These are phyloP conservation scores for Morone chrysops DNA, from an alignment of 2,113 vertebrate genomes.

Conservation along the genomic window DNA sequence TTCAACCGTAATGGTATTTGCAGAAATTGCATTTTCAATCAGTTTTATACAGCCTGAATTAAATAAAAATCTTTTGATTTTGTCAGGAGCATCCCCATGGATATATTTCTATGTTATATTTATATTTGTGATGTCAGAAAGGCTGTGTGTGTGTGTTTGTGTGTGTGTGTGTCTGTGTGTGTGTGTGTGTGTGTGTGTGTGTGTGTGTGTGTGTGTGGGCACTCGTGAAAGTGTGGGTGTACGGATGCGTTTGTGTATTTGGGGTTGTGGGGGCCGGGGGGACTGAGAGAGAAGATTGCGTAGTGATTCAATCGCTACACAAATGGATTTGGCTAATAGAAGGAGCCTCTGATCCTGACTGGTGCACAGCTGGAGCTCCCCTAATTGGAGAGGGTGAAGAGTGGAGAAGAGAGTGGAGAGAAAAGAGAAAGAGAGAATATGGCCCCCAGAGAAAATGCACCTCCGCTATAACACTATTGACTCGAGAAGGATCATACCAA, in stretches of 20 bases:
- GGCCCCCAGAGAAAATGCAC: conserved; percentile 67
- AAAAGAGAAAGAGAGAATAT: conserved; percentile 73
- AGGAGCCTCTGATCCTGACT: conserved; percentile 83
- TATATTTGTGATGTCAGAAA: conserved; percentile 17
- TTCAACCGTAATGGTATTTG: background rate
- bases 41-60: background rate
- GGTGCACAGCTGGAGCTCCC: conserved; percentile 84
- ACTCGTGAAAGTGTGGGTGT: conserved; percentile 31
- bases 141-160: conserved; percentile 4
- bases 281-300: conserved; percentile 72
- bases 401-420: conserved; percentile 68
- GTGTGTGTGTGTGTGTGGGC: background rate
- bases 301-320: conserved; percentile 85
- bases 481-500: conserved; percentile 53
- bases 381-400: conserved; percentile 85
- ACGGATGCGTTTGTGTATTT: conserved; percentile 61
- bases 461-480: conserved; percentile 52
- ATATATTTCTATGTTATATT: conserved; percentile 14
- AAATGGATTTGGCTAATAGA: conserved; percentile 87
- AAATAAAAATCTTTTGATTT: background rate
- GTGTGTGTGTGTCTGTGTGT: background rate
- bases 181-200: conserved; percentile 3
- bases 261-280: conserved; percentile 27
- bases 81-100: background rate
- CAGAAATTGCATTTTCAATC: background rate